Conservation (phyloP, 92 coral and sea anemone species). For the Zoanthus sociatus region DNA sequence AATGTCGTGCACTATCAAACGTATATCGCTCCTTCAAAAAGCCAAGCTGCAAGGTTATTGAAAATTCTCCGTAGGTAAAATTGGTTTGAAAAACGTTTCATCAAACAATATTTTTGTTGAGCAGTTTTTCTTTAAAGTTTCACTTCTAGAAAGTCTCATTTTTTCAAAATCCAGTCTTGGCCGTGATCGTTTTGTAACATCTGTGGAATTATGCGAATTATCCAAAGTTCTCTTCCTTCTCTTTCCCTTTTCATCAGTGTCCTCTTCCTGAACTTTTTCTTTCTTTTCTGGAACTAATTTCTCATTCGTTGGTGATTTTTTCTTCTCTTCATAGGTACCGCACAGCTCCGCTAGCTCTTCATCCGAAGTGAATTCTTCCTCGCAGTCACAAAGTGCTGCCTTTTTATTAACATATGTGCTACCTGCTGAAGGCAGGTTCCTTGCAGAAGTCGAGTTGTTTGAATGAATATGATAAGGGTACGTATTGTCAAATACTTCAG, state of each 20-base stretch:
- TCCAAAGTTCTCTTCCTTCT: slow-evolving; percentile 31
- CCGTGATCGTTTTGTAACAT: slow-evolving; percentile 72
- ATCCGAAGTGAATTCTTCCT: slow-evolving; percentile 36
- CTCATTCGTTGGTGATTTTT: slow-evolving; percentile 5
- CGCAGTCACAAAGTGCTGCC: not conserved
- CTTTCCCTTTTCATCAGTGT: slow-evolving; percentile 8
- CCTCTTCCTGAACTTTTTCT: slow-evolving; percentile 4
- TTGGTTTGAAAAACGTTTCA: slow-evolving; percentile 44
- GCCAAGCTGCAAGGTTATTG: slow-evolving; percentile 1
- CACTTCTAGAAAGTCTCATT: slow-evolving; percentile 81
- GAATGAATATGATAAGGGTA: slow-evolving; percentile 43
- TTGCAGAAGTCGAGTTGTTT: slow-evolving; percentile 67
- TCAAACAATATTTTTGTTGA: slow-evolving; percentile 41
- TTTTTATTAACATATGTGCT: slow-evolving; percentile 70
- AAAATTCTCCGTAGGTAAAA: slow-evolving; percentile 32
- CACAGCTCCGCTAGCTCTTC: slow-evolving; percentile 35
- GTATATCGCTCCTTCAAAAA: not conserved
- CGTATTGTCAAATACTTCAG: slow-evolving; percentile 33
- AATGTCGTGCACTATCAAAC: not conserved
- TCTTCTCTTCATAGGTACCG: slow-evolving; percentile 7
- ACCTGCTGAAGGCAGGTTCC: slow-evolving; percentile 64
- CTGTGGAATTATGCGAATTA: slow-evolving; percentile 19
- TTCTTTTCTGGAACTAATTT: not conserved
- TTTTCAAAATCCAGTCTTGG: slow-evolving; percentile 93
- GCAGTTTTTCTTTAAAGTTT: slow-evolving; percentile 35